These are phyloP conservation scores for Apus apus DNA, from an alignment of 2,113 vertebrate genomes.

Conservation along the genomic window DNA sequence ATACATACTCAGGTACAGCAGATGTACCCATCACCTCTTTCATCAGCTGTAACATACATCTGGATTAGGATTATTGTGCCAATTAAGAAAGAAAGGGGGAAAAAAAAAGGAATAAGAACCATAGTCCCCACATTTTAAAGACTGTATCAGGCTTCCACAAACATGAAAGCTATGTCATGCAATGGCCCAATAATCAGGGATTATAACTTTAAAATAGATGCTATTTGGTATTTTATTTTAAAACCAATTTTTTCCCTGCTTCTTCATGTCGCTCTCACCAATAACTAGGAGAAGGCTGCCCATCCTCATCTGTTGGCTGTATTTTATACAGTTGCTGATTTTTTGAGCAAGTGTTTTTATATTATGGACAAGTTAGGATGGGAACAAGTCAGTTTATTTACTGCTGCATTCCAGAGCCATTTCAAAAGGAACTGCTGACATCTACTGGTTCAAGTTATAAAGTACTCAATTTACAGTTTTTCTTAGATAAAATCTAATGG, in stretches of 20 bases:
- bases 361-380: conserved; percentile 1
- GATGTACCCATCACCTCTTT: not conserved
- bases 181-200: not conserved
- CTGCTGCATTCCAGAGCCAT: not conserved
- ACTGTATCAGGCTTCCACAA: not conserved
- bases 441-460: conserved; percentile 54
- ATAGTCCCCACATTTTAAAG: not conserved
- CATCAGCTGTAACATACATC: not conserved
- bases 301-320: not conserved
- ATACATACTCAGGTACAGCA: not conserved
- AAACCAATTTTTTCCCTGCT: not conserved
- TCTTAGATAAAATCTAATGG: conserved; percentile 3
- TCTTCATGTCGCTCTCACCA: not conserved
- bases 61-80: not conserved
- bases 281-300: not conserved
- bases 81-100: not conserved
- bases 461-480: not conserved
- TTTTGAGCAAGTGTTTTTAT: not conserved
- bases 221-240: not conserved
- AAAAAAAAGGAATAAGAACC: not conserved
- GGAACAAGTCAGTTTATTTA: not conserved
- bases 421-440: conserved; percentile 74
- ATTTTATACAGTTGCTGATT: not conserved
- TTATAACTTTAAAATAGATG: not conserved
- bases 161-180: not conserved